These are phyloP conservation scores for Lynx canadensis DNA, from an alignment of 2,113 vertebrate genomes.

Conservation along the genomic window DNA sequence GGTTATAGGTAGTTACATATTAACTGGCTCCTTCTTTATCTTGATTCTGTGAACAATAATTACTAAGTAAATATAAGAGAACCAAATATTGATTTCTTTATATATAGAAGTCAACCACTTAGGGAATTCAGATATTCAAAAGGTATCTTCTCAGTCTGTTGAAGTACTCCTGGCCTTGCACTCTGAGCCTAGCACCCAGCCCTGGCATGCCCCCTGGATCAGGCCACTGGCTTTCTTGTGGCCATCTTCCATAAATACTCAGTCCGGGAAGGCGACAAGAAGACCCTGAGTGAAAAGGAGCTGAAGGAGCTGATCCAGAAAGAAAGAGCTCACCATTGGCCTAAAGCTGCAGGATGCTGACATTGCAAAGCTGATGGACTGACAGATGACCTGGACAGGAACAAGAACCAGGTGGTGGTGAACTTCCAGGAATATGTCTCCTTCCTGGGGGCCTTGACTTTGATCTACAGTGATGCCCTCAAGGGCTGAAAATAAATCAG, in stretches of 20 bases:
- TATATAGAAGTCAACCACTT: background rate
- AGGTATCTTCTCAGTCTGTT: background rate
- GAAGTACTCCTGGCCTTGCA: background rate
- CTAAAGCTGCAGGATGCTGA: slow-evolving; percentile 40
- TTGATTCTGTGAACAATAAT: background rate
- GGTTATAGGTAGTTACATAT: background rate
- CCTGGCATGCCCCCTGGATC: background rate
- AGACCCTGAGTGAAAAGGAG: slow-evolving; percentile 85
- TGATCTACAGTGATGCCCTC: background rate
- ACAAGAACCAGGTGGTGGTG: slow-evolving; percentile 48
- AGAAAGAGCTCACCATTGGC: slow-evolving; percentile 83
- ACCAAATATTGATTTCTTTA: background rate
- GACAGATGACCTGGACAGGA: background rate
- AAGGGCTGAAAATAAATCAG: background rate
- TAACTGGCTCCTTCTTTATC: background rate
- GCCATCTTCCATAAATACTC: slow-evolving; percentile 87
- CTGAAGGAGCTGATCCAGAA: slow-evolving; percentile 86
- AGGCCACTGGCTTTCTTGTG: slow-evolving; percentile 8
- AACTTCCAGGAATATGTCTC: slow-evolving; percentile 65
- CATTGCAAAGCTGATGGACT: slow-evolving; percentile 42
- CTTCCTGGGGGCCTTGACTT: slow-evolving; percentile 42
- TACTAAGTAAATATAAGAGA: background rate
- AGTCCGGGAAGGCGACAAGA: slow-evolving; percentile 66
- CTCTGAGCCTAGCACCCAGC: background rate
- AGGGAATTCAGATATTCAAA: background rate